Evolutionary conservation across 2,888 invertebrate species (phyloP), one percentile per base, ranked within the genome.

Genomic region (Bimastos eiseni): DNA sequence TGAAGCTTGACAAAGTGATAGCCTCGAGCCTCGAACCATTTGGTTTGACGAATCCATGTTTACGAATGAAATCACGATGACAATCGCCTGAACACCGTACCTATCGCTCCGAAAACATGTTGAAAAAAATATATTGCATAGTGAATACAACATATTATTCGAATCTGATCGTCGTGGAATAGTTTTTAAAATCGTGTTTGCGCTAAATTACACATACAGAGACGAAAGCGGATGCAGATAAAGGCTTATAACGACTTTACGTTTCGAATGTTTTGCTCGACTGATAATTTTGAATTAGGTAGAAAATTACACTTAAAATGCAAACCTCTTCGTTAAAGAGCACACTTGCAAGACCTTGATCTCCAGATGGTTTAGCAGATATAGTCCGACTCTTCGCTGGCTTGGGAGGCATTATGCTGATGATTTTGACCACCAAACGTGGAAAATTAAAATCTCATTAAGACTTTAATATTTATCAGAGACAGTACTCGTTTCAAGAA

Each of bases 381-480:
- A 0, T n/a, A n/a, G n/a, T n/a, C 70, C 70, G 30, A 70, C 70
- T 70, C 70, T 70, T 70, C 70, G 70, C 70, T n/a, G 30, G 6
- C 70, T n/a, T 70, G 70, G 70, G 70, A 70, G 70, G 70, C 70
- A 70, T 70, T n/a, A 8, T n/a, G 70, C 70, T 70, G 13, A n/a
- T n/a, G 70, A 70, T 8, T 70, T 70, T 70, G 6, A 49, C 49
- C 49, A 49, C 49, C 24, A n/a, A 70, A 70, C n/a, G n/a, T n/a
- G n/a, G 70, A 70, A 70, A 70, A 70, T 70, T 70, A n/a, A 70
- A 70, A 30, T 70, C 70, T 70, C 70, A 70, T n/a, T 70, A n/a
- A n/a, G n/a, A 70, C 13, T 70, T 30, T 70, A 70, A 70, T 70
- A n/a, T 70, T 70, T 70, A 70, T 70, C n/a, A n/a, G 30, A 30